Percentiles rank a stretch among this genome's conserved stretches.
These are phyloP conservation scores for Atrina japonica DNA, from an alignment of 2,888 invertebrate genomes.

Conservation along the genomic window DNA sequence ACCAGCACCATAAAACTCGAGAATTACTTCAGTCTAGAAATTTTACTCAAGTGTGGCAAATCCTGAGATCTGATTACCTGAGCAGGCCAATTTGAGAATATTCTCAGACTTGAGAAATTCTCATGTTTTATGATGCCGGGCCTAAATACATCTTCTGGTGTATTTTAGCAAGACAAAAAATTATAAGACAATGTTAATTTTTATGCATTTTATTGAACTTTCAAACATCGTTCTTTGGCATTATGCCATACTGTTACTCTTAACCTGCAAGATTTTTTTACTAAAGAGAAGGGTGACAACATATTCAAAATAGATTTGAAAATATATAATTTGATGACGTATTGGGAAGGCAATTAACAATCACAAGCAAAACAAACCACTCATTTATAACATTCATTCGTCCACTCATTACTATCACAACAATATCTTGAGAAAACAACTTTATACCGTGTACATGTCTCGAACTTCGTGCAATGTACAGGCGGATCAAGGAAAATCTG, in stretches of 20 bases:
- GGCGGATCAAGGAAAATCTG: background rate
- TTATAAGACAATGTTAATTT: background rate
- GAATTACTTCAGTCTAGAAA: too few relatives aligned
- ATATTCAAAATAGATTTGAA: conserved; percentile 47
- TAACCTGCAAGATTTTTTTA: conserved; percentile 47
- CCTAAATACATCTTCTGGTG: too few relatives aligned
- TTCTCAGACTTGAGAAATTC: too few relatives aligned
- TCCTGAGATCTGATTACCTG: too few relatives aligned
- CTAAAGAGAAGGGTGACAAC: conserved; percentile 41
- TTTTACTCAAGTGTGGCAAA: too few relatives aligned
- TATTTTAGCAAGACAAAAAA: background rate
- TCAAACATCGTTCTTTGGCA: conserved; percentile 42
- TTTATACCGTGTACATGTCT: background rate
- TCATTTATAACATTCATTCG: conserved; percentile 12
- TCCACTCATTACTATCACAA: background rate
- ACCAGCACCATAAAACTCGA: too few relatives aligned
- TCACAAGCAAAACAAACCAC: conserved; percentile 28
- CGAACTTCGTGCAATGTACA: background rate
- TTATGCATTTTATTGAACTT: conserved; percentile 27
- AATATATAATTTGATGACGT: conserved; percentile 44
- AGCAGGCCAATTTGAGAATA: too few relatives aligned
- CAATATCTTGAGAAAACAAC: background rate
- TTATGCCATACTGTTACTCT: conserved; percentile 48
- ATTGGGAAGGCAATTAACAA: conserved; percentile 35
- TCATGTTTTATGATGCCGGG: too few relatives aligned